phyloP scores from a whole-genome alignment of 2,797 vertebrate genomes.

The Cyclura pinguis region DNA sequence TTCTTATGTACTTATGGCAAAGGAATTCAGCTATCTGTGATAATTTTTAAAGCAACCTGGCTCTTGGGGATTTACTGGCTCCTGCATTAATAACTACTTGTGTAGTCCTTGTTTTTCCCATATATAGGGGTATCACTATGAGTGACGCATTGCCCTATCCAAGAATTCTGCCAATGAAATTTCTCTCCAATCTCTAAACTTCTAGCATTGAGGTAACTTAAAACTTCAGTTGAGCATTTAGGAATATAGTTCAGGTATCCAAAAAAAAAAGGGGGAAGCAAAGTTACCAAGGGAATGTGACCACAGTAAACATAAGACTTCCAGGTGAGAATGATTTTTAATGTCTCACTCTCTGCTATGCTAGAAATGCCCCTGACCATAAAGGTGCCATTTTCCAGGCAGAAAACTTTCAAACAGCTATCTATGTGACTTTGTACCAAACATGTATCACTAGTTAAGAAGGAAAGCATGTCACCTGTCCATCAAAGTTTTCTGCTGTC shows the following conservation, averaged over 20 bases:
- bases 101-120: neutral
- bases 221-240: no score
- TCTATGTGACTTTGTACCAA: neutral
- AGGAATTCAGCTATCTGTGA: neutral
- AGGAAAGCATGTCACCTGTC: neutral
- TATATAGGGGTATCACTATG: neutral
- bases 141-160: no score
- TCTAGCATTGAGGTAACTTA: no score
- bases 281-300: no score
- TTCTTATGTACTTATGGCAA: neutral
- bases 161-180: no score
- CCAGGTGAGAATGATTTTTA: no score
- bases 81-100: neutral
- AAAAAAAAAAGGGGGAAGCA: no score
- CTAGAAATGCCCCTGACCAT: neutral
- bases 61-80: neutral
- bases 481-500: neutral
- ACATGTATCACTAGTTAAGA: neutral
- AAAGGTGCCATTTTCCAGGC: neutral
- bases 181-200: no score
- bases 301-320: no score
- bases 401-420: slow-evolving; percentile 20
- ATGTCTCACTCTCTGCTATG: no score
- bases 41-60: neutral
- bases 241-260: no score